Percentiles rank a stretch among this genome's conserved stretches.
Conservation (phyloP, 2,113 vertebrate genomes). For the Capreolus pygargus region DNA sequence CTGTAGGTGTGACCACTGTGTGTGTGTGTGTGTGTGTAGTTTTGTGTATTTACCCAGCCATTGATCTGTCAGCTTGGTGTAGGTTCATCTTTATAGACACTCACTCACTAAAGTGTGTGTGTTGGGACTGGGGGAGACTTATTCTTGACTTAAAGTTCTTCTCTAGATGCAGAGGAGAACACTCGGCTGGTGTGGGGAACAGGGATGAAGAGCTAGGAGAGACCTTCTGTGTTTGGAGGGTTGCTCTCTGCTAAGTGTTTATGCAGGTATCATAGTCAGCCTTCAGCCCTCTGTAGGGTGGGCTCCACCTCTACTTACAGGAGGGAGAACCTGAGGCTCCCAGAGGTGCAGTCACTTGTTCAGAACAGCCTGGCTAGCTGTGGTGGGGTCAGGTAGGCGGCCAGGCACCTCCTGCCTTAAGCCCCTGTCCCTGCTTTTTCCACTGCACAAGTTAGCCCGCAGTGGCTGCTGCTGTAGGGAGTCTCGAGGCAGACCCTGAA, state of each 20-base stretch:
- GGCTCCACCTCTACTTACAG: neutral
- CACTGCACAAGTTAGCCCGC: accelerated
- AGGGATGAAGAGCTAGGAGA: neutral
- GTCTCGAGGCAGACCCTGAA: too few relatives aligned
- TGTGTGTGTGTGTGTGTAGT: neutral
- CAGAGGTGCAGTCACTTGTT: neutral
- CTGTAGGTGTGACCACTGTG: neutral
- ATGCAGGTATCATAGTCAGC: accelerated
- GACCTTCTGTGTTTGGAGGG: accelerated
- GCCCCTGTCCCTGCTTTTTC: neutral
- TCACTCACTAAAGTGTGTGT: neutral
- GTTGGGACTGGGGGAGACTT: neutral
- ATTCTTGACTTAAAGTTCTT: neutral
- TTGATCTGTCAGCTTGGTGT: accelerated
- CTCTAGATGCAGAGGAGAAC: neutral
- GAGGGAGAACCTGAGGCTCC: neutral
- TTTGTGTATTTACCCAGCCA: neutral
- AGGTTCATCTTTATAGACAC: neutral
- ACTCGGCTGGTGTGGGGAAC: neutral
- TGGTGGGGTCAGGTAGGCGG: neutral
- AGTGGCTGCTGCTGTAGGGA: neutral
- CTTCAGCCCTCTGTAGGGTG: neutral
- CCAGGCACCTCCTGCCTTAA: neutral
- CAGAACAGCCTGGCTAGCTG: neutral
- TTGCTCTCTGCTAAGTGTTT: neutral